Evolutionary conservation across 2,888 invertebrate species (phyloP).

Genomic region (Drosophila kokeensis): DNA sequence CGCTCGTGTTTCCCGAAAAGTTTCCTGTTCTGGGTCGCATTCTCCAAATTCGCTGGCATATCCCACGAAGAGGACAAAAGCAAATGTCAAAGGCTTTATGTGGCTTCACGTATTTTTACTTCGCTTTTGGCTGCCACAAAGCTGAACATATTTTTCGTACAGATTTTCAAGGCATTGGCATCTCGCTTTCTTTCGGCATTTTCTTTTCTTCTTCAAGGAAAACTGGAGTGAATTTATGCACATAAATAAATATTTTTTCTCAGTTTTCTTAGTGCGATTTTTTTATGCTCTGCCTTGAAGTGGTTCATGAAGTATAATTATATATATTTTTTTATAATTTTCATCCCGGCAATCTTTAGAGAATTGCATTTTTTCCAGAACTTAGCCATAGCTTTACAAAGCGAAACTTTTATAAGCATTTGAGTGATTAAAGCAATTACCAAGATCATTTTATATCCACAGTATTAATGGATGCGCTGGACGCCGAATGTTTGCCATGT

Average conservation of each 20-base stretch:
- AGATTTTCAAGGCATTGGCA: slow-evolving; percentile 50
- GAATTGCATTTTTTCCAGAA: background rate
- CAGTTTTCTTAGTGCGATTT: background rate
- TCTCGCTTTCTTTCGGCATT: slow-evolving; percentile 36
- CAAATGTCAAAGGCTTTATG: slow-evolving; percentile 27
- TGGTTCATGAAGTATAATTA: background rate
- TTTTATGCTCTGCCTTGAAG: background rate
- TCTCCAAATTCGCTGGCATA: slow-evolving; percentile 8
- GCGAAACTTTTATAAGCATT: slow-evolving; percentile 36
- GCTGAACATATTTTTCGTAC: slow-evolving; percentile 39
- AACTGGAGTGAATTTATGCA: slow-evolving; percentile 42
- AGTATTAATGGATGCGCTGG: slow-evolving; percentile 10
- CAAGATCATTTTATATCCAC: slow-evolving; percentile 24
- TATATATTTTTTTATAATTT: background rate
- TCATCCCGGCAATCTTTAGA: background rate
- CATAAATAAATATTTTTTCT: slow-evolving; percentile 26
- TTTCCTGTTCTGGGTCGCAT: slow-evolving; percentile 2
- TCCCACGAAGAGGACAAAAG: background rate
- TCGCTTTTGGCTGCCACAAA: slow-evolving; percentile 5
- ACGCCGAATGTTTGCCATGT: background rate
- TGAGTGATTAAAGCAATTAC: slow-evolving; percentile 59
- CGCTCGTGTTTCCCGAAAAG: slow-evolving; percentile 34
- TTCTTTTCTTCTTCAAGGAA: slow-evolving; percentile 3
- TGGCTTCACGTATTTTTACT: background rate
- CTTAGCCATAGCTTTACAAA: background rate